These are phyloP conservation scores for Sprattus sprattus DNA, from an alignment of 2,113 vertebrate species.

Conservation along the genomic window DNA sequence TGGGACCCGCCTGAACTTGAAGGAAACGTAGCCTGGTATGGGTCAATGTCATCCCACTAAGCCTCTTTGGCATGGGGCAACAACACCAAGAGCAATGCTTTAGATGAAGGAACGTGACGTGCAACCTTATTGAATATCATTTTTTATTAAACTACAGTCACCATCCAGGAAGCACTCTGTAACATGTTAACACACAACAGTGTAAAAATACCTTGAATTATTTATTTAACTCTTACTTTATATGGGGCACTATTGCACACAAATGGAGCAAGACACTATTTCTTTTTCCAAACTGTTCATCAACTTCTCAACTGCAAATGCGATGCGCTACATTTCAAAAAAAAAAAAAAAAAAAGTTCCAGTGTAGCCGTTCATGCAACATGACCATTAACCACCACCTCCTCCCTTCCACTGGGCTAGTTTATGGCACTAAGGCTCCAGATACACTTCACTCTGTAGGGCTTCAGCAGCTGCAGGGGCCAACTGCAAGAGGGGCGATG, in stretches of 20 bases:
- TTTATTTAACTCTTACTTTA: too few species aligned
- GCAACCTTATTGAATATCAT: background rate
- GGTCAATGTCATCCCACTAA: constrained; percentile 39
- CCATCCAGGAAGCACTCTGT: too few species aligned
- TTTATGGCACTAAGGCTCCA: background rate
- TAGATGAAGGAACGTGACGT: background rate
- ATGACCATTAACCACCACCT: background rate
- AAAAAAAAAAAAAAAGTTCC: too few species aligned
- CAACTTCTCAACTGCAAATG: background rate
- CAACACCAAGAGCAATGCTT: background rate
- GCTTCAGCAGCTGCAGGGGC: background rate
- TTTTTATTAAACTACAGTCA: too few species aligned
- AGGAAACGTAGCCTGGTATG: constrained; percentile 37
- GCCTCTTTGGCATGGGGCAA: constrained; percentile 16
- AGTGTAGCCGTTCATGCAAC: background rate
- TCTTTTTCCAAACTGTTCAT: background rate
- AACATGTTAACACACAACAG: too few species aligned
- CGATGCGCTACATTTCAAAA: background rate
- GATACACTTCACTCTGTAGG: background rate
- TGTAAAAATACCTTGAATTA: too few species aligned
- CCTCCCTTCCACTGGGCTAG: background rate
- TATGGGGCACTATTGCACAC: too few species aligned
- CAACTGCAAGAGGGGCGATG: too few species aligned
- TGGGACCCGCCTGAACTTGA: constrained; percentile 20
- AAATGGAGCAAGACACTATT: too few species aligned